Evolutionary conservation across 2,113 vertebrate genomes (phyloP), one percentile per base, ranked within the genome.

Genomic region (Neogale vison): DNA sequence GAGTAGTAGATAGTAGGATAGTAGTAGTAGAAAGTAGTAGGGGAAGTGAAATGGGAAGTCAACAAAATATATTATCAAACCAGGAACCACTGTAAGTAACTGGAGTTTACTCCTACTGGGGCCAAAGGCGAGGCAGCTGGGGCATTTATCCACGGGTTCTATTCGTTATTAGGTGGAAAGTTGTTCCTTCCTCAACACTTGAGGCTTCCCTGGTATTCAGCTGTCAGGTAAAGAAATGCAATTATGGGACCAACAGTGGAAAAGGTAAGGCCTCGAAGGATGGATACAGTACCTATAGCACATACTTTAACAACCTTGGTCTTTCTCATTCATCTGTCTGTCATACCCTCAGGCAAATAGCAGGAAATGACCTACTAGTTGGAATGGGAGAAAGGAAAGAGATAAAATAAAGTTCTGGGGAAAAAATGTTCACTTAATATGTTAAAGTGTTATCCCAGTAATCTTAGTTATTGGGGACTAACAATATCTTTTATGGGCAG

Each of bases 211-310:
- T 36, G 8, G 26, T n/a, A 55, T 84, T 65, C 10, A 65, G 11
- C 14, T 36, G 20, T 42, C 20, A 39, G 42, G 39, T 61, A 52
- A 93, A 47, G 7, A 74, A 87, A 26, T 67, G 21, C 29, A 85
- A 13, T 17, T 26, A 14, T 36, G n/a, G 47, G 36, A 55, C 7
- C 36, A 85, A 65, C 5, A 31, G 31, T 6, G 42, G 34, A 39
- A n/a, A 71, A 4, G 14, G 8, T 4, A 6, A 26, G 13, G 24
- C 10, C 21, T 2, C 1, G 0, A 59, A 65, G 61, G 61, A 36
- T 21, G 10, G 7, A 29, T 29, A 45, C 3, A 0, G n/a, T 13
- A 15, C 8, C 65, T 31, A 9, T 1, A 88, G 55, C n/a, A 45
- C 7, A 2, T 26, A 12, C 29, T 15, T 31, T 69, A 3, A 20